Evolutionary conservation across 2,888 invertebrate genomes (phyloP), one percentile per base, ranked within the genome.

Genomic region (Pollenia angustigena): DNA sequence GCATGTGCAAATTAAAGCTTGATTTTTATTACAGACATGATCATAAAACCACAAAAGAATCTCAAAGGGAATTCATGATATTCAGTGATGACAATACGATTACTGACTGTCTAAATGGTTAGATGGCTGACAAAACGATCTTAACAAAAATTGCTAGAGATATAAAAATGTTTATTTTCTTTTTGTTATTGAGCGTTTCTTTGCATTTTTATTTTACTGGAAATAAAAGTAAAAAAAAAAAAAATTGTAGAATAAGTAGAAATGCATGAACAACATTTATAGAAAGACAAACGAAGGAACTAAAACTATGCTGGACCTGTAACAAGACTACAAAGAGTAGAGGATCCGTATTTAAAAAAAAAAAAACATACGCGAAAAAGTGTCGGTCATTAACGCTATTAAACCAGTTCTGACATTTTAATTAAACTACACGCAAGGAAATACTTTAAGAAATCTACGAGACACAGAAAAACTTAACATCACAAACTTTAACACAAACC

Each of bases 391-490:
- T 93, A 93, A 91, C 92, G 92, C 92, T 90, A 92, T 93, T 93
- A 93, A 93, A 93, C 93, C 93, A 91, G 93, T 93, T 93, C 92
- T 93, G 92, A 93, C 93, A 93, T 93, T 93, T 93, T 93, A 93
- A 93, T 93, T 93, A 93, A 92, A 92, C 89, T 87, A 81, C 83
- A 85, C 79, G 82, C 87, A 81, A 75, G 85, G 23, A 79, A 62
- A 68, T 60, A 72, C 60, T 76, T 71, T 76, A 76, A 69, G 42
- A 66, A 44, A 76, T 46, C 85, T 68, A 58, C 74, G 32, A 16
- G 32, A 23, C 18, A 44, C 71, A 32, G 52, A 44, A 60, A 16
- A 75, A 23, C 40, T 42, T 48, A 60, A 16, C 52, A 16, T 81
- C 48, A 56, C 40, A 72, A 66, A 48, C 16, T 32, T 76, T 10